Base-by-base conservation (phyloP, 2,888 invertebrate species). In the Acanthosepion lycidas region DNA sequence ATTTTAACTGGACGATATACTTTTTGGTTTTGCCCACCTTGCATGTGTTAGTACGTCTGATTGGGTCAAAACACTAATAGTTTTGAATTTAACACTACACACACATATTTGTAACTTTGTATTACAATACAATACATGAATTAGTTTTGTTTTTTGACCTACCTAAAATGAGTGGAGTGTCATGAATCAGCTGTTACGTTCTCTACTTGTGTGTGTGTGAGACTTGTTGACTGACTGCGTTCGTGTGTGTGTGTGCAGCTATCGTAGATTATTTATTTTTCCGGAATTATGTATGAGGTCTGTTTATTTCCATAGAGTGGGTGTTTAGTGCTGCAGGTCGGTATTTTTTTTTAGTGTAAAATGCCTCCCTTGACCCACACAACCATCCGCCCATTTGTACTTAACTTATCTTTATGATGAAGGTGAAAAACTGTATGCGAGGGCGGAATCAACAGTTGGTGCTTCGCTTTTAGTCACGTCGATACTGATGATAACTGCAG, bases 81-180 rank as follows among this genome's bases (percentile, higher is more conserved):
- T 55, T 55, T 55, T 55, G 55, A 55, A 55, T 55, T 55, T 55
- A 42, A 42, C 42, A 42, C 1, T 3, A 42, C 42, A 3, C 42
- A 42, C 42, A 42, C 42, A 42, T 3, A 42, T 55, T 20, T 51
- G 18, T 55, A 18, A 20, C 0, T 23, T 20, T 59, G 23, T 59
- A 23, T 59, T 6, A 59, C 20, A 3, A 42, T 33, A n/a, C n/a
- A n/a, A n/a, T 33, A 33, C 33, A 33, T 33, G 59, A 20, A 20
- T 20, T 20, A 59, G 20, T 59, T 20, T 20, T 59, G 23, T 20
- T 20, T 23, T 59, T 59, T 78, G 78, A 78, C 78, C 78, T 78
- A 78, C 78, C 78, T 78, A 78, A 78, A 78, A n/a, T 78, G 78
- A 78, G 78, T 78, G 78, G n/a, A 78, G 78, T 78, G 78, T 78